phyloP scores from a whole-genome alignment of 2,797 vertebrate genomes.

The Emys orbicularis region DNA sequence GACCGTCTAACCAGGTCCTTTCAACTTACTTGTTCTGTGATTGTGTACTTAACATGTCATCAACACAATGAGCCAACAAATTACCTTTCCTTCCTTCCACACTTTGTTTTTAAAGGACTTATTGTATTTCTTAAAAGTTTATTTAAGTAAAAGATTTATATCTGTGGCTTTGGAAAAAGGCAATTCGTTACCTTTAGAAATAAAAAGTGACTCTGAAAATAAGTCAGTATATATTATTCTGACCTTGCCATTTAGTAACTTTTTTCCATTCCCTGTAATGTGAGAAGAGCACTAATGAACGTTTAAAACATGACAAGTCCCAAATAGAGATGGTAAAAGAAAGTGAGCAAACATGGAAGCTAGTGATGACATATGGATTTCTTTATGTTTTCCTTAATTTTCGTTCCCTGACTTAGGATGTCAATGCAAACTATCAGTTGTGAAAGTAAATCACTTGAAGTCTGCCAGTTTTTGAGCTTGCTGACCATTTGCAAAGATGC shows the following conservation, averaged over 20 bases:
- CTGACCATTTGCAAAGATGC: not conserved
- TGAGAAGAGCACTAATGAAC: constrained; percentile 22
- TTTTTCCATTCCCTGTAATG: not conserved
- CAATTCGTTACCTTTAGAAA: constrained; percentile 23
- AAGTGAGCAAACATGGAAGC: not conserved
- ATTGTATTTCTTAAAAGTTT: constrained; percentile 68
- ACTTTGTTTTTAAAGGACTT: constrained; percentile 68
- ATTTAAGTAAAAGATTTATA: constrained; percentile 67
- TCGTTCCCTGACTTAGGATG: not conserved
- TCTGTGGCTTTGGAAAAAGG: not conserved
- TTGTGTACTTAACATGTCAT: constrained; percentile 69
- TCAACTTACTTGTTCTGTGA: not conserved
- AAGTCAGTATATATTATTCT: not conserved
- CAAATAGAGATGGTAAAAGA: not conserved
- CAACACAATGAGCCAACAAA: constrained; percentile 65
- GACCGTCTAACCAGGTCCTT: constrained; percentile 13
- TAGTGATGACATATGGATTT: not conserved
- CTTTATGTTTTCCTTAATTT: not conserved
- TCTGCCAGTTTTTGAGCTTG: not conserved
- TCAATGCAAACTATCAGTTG: not conserved
- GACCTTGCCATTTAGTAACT: constrained; percentile 7
- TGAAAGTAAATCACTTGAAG: not conserved
- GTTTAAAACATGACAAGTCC: not conserved
- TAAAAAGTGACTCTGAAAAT: constrained; percentile 1
- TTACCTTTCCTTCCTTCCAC: constrained; percentile 76